Evolutionary conservation across 2,797 vertebrate species (phyloP).

Genomic region (Sebastes iracundus): DNA sequence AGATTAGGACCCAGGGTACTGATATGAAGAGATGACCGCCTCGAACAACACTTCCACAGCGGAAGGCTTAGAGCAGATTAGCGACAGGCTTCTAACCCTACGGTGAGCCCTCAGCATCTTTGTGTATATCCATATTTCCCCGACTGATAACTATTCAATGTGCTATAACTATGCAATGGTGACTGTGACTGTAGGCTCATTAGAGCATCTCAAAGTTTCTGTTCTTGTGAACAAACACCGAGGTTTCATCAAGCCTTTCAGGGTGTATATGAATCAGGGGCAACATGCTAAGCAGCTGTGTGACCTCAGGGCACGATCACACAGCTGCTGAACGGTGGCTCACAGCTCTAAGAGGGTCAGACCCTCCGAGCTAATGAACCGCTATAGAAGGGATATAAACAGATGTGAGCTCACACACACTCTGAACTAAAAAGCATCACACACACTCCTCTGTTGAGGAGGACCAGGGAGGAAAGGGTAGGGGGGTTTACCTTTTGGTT

Average conservation of each 20-base stretch:
- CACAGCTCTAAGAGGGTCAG: constrained; percentile 29
- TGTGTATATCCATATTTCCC: neutral
- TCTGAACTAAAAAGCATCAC: neutral
- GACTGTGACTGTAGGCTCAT: neutral
- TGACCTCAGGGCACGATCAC: constrained; percentile 17
- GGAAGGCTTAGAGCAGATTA: constrained; percentile 71
- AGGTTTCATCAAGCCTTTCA: constrained; percentile 14
- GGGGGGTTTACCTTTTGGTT: constrained; percentile 92
- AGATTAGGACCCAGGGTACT: constrained; percentile 24
- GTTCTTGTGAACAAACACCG: neutral
- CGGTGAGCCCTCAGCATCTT: constrained; percentile 1
- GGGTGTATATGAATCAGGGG: neutral
- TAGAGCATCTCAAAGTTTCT: neutral
- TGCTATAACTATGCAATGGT: too few species aligned
- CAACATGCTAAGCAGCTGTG: constrained; percentile 27
- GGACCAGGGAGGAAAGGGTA: too few species aligned
- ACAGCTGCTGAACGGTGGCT: constrained; percentile 30
- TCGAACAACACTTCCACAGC: constrained; percentile 21
- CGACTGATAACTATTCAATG: neutral
- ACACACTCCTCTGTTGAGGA: too few species aligned
- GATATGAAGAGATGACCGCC: constrained; percentile 44
- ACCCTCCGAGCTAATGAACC: constrained; percentile 4
- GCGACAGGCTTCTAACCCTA: constrained; percentile 39
- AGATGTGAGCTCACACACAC: neutral
- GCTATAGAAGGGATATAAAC: neutral